Evolutionary conservation across 2,797 vertebrate species (phyloP), one percentile per base, ranked within the genome.

Genomic region (Lepilemur ruficaudatus): DNA sequence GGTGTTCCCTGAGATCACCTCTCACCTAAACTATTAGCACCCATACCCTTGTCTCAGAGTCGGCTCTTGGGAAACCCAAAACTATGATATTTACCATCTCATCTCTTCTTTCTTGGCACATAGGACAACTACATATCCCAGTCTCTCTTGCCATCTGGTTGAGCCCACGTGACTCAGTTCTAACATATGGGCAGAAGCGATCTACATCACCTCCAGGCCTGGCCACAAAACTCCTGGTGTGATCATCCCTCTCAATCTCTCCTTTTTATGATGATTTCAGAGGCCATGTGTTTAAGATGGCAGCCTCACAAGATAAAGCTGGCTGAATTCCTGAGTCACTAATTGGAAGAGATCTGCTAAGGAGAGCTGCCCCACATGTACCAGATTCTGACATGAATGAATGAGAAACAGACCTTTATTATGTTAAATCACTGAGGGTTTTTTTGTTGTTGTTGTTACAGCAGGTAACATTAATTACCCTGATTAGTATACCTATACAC

Each of bases 371-470:
- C 50, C 41, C 9, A 32, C 63, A 63, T 82, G 38, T 76, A 75
- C 28, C 50, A 89, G 55, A 23, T 73, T 48, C 14, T 35, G 76
- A 75, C 43, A 70, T 25, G 52, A 90, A 70, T 38, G 73, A 96
- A 75, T 50, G 50, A 95, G 41, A 95, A 90, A 76, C 30, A 80
- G 43, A 95, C 81, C 18, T 81, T 86, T 35, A 69, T 38, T 75
- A 32, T 41, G 72, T 50, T 69, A 76, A 69, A 57, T 48, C 14
- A 23, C 25, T 55, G 70, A 76, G 30, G 0, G 3, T 65, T 63
- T 18, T 52, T 35, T 79, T 59, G 11, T 87, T 63, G 52, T 18
- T 82, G 57, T 23, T 72, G 38, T 86, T 83, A 83, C 38, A 87
- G 65, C 43, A 96, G 35, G 63, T 63, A 92, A 22, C 65, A 61